phyloP scores from a whole-genome alignment of 2,113 vertebrate species.

The Rhea americana region DNA sequence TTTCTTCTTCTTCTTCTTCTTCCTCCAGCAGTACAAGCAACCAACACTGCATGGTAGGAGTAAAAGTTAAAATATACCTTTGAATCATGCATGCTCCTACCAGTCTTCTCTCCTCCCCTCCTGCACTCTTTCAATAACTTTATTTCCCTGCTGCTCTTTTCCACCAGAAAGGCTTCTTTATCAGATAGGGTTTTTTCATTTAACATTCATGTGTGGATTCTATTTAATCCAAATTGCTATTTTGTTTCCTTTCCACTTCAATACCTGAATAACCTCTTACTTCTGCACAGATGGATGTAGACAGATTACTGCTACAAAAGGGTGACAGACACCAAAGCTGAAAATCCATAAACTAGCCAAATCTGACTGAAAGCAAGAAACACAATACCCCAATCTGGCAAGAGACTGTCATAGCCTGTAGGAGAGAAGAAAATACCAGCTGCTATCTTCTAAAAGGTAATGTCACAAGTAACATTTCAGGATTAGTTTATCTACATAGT shows the following conservation, averaged over 20 bases:
- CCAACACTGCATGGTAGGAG: neutral
- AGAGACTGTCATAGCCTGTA: neutral
- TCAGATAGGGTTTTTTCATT: neutral
- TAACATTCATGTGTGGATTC: neutral
- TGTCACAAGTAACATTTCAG: neutral
- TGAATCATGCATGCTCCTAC: neutral
- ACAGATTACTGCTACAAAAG: neutral
- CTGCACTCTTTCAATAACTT: neutral
- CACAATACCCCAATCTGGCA: neutral
- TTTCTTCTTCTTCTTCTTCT: neutral
- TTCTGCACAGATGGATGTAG: neutral
- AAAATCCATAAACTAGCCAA: neutral
- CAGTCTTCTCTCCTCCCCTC: neutral
- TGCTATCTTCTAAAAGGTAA: conserved; percentile 16
- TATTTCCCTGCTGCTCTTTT: neutral
- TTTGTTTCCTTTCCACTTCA: neutral
- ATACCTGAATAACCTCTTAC: neutral
- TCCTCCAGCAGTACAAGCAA: neutral
- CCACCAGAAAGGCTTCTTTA: neutral
- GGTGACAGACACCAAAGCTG: neutral
- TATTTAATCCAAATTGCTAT: neutral
- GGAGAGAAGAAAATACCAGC: conserved; percentile 21
- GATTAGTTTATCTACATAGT: neutral
- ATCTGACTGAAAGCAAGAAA: conserved; percentile 11
- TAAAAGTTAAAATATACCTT: neutral